Percentiles rank a stretch among this genome's conserved stretches.
Evolutionary conservation across 2,113 vertebrate genomes (phyloP).

Genomic region (Mus pahari): DNA sequence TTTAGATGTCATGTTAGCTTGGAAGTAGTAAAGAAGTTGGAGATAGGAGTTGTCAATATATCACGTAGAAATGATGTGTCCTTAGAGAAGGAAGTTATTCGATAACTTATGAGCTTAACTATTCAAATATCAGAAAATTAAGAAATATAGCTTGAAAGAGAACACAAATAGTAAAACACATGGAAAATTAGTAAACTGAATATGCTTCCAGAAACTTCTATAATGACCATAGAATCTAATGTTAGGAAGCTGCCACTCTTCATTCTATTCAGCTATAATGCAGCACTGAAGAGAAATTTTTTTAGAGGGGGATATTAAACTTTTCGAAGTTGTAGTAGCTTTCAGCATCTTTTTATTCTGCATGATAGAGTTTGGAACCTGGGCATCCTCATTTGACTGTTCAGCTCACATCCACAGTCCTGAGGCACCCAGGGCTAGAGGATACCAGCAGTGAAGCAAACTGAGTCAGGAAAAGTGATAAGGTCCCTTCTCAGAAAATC

Average conservation of each 20-base stretch:
- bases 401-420: constrained; percentile 33
- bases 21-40: background rate
- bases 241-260: background rate
- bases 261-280: background rate
- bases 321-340: too few relatives aligned
- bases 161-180: background rate
- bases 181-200: background rate
- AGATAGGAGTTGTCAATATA: background rate
- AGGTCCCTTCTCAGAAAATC: background rate
- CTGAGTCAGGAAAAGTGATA: background rate
- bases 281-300: background rate
- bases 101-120: background rate
- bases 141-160: background rate
- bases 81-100: background rate
- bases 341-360: background rate
- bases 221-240: background rate
- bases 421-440: background rate
- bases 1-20: background rate
- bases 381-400: background rate
- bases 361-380: background rate
- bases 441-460: background rate
- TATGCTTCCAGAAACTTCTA: background rate
- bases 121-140: background rate
- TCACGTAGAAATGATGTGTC: background rate
- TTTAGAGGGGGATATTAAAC: background rate